These are phyloP conservation scores for Phasianus colchicus DNA, from an alignment of 2,113 vertebrate genomes.

Conservation along the genomic window DNA sequence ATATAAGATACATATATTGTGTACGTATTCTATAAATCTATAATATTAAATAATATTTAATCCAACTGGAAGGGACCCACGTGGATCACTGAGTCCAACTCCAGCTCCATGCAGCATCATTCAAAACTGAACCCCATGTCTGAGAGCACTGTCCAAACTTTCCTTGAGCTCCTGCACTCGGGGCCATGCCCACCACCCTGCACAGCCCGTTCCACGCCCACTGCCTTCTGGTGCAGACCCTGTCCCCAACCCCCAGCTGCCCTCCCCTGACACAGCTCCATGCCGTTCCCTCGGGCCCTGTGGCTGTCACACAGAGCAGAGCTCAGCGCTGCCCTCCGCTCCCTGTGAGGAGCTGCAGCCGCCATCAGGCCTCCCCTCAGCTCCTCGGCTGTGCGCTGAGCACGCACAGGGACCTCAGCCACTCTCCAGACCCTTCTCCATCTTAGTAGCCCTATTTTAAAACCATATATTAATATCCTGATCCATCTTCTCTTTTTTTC, in stretches of 20 bases:
- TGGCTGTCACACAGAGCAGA: background rate
- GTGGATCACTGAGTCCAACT: background rate
- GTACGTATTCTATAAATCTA: no score
- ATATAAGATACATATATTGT: background rate
- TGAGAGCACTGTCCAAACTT: background rate
- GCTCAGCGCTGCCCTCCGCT: background rate
- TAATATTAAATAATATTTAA: background rate
- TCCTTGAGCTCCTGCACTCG: background rate
- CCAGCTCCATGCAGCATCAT: background rate
- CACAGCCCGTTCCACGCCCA: background rate
- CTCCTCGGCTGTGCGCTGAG: background rate
- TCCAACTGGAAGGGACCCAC: background rate
- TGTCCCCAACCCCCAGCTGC: background rate
- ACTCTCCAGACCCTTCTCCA: background rate
- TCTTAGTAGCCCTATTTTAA: background rate
- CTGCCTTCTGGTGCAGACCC: no score
- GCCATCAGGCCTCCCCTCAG: background rate
- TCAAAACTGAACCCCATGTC: background rate
- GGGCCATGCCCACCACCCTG: no score
- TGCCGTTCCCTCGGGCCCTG: background rate
- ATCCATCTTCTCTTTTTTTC: background rate
- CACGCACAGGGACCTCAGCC: background rate
- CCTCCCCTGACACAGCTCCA: background rate
- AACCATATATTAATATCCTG: background rate
- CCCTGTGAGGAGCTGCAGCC: background rate